Evolutionary conservation across 2,797 vertebrate genomes (phyloP).

Genomic region (Peromyscus nudipes): DNA sequence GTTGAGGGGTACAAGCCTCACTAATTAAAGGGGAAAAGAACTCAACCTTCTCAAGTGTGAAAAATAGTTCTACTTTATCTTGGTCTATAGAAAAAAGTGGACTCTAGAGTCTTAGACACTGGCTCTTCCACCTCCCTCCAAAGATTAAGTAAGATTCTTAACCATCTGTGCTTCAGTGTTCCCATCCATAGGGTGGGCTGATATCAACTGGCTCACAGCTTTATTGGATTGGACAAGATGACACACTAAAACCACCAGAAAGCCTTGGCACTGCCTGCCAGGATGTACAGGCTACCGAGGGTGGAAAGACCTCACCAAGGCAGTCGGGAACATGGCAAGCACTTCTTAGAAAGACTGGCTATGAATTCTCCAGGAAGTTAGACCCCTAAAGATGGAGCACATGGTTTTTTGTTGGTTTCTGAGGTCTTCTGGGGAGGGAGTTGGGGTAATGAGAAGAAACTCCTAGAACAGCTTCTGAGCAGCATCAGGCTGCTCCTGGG

Average conservation of each 20-base stretch:
- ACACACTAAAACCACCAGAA: neutral
- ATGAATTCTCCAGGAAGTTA: neutral
- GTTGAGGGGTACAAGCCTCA: neutral
- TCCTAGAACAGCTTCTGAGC: neutral
- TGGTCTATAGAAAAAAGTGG: neutral
- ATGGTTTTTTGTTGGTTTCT: neutral
- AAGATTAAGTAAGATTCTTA: neutral
- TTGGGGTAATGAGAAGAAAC: neutral
- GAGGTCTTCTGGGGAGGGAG: neutral
- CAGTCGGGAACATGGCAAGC: neutral
- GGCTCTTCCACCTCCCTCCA: neutral
- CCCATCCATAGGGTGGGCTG: neutral
- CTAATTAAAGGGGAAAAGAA: neutral
- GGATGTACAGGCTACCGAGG: rapidly evolving
- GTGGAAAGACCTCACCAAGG: no score
- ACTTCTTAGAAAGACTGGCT: neutral
- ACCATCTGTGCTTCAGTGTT: neutral
- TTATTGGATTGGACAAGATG: neutral
- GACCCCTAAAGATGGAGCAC: neutral
- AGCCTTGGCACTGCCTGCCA: neutral
- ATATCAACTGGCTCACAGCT: neutral
- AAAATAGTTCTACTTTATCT: neutral
- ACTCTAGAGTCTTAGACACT: neutral
- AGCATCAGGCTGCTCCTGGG: neutral
- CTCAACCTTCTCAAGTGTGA: neutral